phyloP scores from a whole-genome alignment of 1,140 invertebrate species.

The Dendrolimus punctatus region DNA sequence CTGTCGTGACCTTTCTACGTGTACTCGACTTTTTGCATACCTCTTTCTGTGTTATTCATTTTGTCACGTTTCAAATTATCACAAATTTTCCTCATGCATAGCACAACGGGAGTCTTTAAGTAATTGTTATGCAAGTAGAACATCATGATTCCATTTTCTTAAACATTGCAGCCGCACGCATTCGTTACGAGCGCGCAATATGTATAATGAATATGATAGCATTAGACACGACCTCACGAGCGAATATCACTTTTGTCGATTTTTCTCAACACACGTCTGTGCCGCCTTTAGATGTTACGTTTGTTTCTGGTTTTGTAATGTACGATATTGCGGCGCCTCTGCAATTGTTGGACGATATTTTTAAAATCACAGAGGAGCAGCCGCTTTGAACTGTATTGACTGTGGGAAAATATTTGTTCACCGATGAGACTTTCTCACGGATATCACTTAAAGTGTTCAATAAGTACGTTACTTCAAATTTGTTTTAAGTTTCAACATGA shows the following conservation, averaged over 20 bases:
- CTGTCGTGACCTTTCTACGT: slow-evolving; percentile 13
- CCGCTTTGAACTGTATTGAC: too few relatives aligned
- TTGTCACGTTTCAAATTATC: too few relatives aligned
- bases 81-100: too few relatives aligned
- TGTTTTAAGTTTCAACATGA: too few relatives aligned
- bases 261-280: too few relatives aligned
- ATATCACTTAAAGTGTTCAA: too few relatives aligned
- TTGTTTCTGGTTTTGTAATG: slow-evolving; percentile 9
- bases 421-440: neutral
- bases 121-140: too few relatives aligned
- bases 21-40: neutral
- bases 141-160: too few relatives aligned
- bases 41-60: too few relatives aligned
- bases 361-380: too few relatives aligned
- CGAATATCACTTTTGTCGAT: neutral
- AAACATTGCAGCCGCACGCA: neutral
- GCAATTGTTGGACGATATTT: slow-evolving; percentile 1
- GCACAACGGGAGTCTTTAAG: too few relatives aligned
- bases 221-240: slow-evolving; percentile 7
- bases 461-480: too few relatives aligned
- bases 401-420: slow-evolving; percentile 14
- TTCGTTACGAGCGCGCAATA: neutral
- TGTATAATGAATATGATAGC: neutral
- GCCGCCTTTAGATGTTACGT: slow-evolving; percentile 4
- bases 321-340: slow-evolving; percentile 6